A percentile compares a stretch with the other conserved stretches of the same genome.
Evolutionary conservation across 2,113 vertebrate genomes (phyloP).

Genomic region (Mobula hypostoma): DNA sequence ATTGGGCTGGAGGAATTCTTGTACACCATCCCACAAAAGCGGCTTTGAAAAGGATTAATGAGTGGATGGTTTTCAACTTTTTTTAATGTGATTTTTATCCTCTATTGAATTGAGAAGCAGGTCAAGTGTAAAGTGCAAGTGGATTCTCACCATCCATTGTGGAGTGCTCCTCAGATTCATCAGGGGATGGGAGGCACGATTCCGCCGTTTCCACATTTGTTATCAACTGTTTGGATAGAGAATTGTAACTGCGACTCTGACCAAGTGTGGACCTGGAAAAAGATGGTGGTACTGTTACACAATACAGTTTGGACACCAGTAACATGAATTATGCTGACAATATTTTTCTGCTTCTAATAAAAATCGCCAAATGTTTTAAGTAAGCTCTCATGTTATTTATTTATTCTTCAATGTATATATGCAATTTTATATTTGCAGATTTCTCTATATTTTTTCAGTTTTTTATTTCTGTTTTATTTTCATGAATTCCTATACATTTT

Average conservation of each 20-base stretch:
- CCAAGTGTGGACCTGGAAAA: slow-evolving; percentile 73
- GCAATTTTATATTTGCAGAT: neutral
- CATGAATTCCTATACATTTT: neutral
- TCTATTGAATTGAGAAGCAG: neutral
- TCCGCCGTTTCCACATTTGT: slow-evolving; percentile 93
- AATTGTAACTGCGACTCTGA: slow-evolving; percentile 85
- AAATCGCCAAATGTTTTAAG: neutral
- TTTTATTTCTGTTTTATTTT: neutral
- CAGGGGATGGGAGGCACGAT: slow-evolving; percentile 75
- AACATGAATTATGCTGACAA: neutral
- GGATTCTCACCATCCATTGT: slow-evolving; percentile 56
- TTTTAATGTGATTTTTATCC: neutral
- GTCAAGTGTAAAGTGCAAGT: neutral
- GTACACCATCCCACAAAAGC: neutral
- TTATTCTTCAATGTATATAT: neutral
- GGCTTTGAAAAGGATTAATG: neutral
- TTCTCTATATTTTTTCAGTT: neutral
- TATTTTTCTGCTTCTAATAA: neutral
- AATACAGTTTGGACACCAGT: neutral
- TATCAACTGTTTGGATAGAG: slow-evolving; percentile 91
- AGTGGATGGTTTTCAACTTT: neutral
- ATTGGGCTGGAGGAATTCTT: neutral
- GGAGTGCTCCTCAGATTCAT: slow-evolving; percentile 69
- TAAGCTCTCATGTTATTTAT: neutral
- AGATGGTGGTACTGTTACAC: slow-evolving; percentile 8